These are phyloP conservation scores for zebrafish (Danio rerio) DNA, from an alignment of 2,113 vertebrate genomes.

Conservation along the genomic window DNA sequence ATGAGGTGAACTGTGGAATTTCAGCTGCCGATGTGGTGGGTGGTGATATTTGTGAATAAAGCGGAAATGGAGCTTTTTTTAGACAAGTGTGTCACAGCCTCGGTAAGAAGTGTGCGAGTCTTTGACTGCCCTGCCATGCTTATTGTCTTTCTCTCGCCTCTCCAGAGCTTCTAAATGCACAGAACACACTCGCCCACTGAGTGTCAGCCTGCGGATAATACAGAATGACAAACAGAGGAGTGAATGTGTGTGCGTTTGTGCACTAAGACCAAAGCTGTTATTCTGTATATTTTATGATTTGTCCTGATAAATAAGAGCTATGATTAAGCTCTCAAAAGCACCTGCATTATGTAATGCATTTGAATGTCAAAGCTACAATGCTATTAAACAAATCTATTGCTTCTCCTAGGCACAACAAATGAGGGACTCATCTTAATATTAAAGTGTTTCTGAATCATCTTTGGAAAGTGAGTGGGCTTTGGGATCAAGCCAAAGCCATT, in stretches of 20 bases:
- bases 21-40: slow-evolving; percentile 20
- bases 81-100: slow-evolving; percentile 12
- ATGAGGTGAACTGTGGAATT: slow-evolving; percentile 7
- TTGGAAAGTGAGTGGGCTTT: slow-evolving; percentile 19
- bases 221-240: slow-evolving; percentile 36
- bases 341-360: background rate
- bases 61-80: background rate
- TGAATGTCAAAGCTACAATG: background rate
- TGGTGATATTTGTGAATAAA: slow-evolving; percentile 39
- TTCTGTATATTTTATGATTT: slow-evolving; percentile 17
- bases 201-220: slow-evolving; percentile 43
- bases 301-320: background rate
- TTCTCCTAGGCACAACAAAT: slow-evolving; percentile 16
- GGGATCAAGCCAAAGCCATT: background rate
- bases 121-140: background rate
- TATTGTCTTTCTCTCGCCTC: slow-evolving; percentile 26
- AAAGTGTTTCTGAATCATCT: slow-evolving; percentile 26
- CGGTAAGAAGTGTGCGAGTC: background rate
- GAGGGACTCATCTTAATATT: slow-evolving; percentile 27
- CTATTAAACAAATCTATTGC: background rate
- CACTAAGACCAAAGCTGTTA: slow-evolving; percentile 7
- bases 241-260: slow-evolving; percentile 46
- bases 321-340: background rate
- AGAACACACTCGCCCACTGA: slow-evolving; percentile 41
- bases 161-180: slow-evolving; percentile 21